A percentile compares a stretch with the other conserved stretches of the same genome.
Evolutionary conservation across 1,140 invertebrate species (phyloP).

Genomic region (Ooceraea biroi): DNA sequence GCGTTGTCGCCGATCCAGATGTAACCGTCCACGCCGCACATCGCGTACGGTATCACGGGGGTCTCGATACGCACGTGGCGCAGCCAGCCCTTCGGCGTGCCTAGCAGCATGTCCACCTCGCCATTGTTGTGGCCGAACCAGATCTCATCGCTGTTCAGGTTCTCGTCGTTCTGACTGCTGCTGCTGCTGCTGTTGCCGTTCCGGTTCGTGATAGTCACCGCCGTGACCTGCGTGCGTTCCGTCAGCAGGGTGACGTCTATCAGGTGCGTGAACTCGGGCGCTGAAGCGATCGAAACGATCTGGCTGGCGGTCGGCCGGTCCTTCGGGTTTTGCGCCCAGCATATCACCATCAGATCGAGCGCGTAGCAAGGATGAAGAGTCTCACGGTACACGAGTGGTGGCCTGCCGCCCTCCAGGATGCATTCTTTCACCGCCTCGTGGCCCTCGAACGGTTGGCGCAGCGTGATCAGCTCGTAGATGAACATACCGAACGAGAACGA

Average conservation of each 20-base stretch:
- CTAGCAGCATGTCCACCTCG: slow-evolving; percentile 89
- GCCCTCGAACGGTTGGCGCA: slow-evolving; percentile 97
- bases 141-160: slow-evolving; percentile 87
- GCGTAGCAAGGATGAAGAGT: slow-evolving; percentile 95
- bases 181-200: slow-evolving; percentile 15
- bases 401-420: slow-evolving; percentile 97
- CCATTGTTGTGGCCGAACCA: slow-evolving; percentile 91
- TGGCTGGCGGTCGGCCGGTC: slow-evolving; percentile 96
- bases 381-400: slow-evolving; percentile 93
- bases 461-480: slow-evolving; percentile 97
- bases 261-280: slow-evolving; percentile 97
- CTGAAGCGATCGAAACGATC: slow-evolving; percentile 95
- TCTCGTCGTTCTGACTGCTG: slow-evolving; percentile 56
- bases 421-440: slow-evolving; percentile 98
- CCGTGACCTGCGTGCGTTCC: slow-evolving; percentile 87
- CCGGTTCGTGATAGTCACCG: slow-evolving; percentile 83
- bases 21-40: slow-evolving; percentile 89
- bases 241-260: slow-evolving; percentile 92
- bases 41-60: slow-evolving; percentile 88
- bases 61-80: slow-evolving; percentile 87
- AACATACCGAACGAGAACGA: slow-evolving; percentile 99
- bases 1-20: slow-evolving; percentile 95
- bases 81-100: slow-evolving; percentile 87
- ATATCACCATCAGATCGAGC: slow-evolving; percentile 97
- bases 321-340: slow-evolving; percentile 96